These are phyloP conservation scores for Patella pellucida DNA, from an alignment of 2,888 invertebrate genomes.

Conservation along the genomic window DNA sequence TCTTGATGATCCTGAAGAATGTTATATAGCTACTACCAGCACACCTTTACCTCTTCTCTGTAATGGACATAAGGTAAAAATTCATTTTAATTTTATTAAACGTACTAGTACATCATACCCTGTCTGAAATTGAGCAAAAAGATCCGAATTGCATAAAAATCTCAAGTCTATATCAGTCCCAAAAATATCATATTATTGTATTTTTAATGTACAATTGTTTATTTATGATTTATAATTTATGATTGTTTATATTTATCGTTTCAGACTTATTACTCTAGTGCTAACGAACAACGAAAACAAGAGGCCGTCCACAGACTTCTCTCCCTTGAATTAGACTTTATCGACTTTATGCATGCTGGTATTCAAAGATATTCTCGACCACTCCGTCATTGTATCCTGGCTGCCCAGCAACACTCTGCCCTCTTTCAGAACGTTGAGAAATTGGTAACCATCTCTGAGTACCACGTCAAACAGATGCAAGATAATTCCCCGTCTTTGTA, in stretches of 20 bases:
- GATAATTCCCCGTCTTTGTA: conserved; percentile 57
- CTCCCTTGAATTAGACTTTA: conserved; percentile 62
- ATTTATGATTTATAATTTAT: background rate
- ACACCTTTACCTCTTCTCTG: conserved; percentile 54
- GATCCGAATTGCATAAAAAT: too few relatives aligned
- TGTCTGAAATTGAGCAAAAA: too few relatives aligned
- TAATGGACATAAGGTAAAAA: conserved; percentile 49
- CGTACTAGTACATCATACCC: background rate
- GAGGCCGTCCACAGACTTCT: conserved; percentile 60
- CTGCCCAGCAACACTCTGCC: conserved; percentile 57
- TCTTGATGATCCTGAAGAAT: conserved; percentile 23
- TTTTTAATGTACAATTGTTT: background rate
- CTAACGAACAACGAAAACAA: conserved; percentile 46
- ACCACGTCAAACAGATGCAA: conserved; percentile 64
- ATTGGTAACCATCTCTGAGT: conserved; percentile 63
- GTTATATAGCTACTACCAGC: conserved; percentile 45
- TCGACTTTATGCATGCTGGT: conserved; percentile 65
- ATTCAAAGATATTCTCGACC: conserved; percentile 65
- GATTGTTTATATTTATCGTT: conserved; percentile 19
- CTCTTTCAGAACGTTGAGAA: conserved; percentile 70
- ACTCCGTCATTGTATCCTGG: conserved; percentile 63
- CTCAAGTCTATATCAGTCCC: too few relatives aligned
- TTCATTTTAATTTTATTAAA: background rate
- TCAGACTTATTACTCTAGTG: conserved; percentile 43
- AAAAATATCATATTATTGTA: too few relatives aligned